Evolutionary conservation across 2,888 invertebrate species (phyloP), one percentile per base, ranked within the genome.

Genomic region (Apamea monoglypha): DNA sequence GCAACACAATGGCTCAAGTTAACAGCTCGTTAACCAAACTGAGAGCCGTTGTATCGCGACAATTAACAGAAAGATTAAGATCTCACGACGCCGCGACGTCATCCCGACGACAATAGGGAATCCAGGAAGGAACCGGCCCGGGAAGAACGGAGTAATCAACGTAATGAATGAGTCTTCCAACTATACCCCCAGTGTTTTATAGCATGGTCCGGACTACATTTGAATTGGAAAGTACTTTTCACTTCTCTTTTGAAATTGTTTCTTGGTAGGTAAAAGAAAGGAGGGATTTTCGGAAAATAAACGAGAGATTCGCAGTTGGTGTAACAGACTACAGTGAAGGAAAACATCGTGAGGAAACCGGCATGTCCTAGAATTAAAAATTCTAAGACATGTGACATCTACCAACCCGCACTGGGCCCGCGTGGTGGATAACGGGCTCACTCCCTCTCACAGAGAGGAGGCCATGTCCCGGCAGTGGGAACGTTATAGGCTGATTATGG

Each of bases 21-120:
- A 94, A 94, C 94, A 94, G 94, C 92, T 95, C 95, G 94, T 95
- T 95, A 94, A 93, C 90, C 92, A 91, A 91, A 92, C 91, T 90
- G 89, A 82, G 91, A 89, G 90, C 90, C 91, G 90, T 91, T 91
- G 92, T 92, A 92, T 92, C 91, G 91, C 91, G 91, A 95, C 94
- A 94, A 95, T 96, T 95, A 95, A 92, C 91, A 91, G 88, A 87
- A 88, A 93, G 95, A 95, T 95, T 93, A 93, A 93, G 92, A 95
- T 93, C 92, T 92, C 90, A 92, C 92, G 85, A 89, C 88, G 81
- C 88, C 82, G 80, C 90, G 77, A 78, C 85, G 92, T 92, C 93
- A 92, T 90, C 88, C 87, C 88, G 89, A 82, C 78, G 88, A 92
- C 94, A 92, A 92, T 91, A 89, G 90, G 89, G 87, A 89, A 90